Evolutionary conservation across 2,113 vertebrate species (phyloP).

Genomic region (Tachuris rubrigastra): DNA sequence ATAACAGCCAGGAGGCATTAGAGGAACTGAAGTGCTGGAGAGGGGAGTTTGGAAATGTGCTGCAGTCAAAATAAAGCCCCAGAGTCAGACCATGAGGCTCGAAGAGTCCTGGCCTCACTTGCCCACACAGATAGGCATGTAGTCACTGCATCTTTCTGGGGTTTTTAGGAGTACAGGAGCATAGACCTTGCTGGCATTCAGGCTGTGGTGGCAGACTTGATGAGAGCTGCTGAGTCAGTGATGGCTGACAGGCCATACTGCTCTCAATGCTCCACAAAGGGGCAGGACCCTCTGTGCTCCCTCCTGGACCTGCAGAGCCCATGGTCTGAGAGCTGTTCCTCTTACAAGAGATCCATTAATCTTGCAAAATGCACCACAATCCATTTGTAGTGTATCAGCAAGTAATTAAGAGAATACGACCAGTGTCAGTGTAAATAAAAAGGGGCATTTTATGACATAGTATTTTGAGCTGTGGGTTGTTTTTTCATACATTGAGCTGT

Average conservation of each 20-base stretch:
- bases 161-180: not conserved
- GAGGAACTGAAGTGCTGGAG: not conserved
- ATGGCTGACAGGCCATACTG: not conserved
- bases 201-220: not conserved
- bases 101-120: not conserved
- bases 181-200: not conserved
- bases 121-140: accelerated
- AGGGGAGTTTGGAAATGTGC: not conserved
- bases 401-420: not conserved
- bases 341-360: not conserved
- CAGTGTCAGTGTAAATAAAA: not conserved
- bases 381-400: not conserved
- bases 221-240: accelerated
- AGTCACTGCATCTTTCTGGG: not conserved
- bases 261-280: not conserved
- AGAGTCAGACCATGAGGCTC: not conserved
- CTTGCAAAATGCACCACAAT: not conserved
- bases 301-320: not conserved
- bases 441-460: not conserved
- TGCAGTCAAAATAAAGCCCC: not conserved
- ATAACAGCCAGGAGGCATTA: not conserved
- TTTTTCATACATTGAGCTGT: not conserved
- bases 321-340: accelerated
- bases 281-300: not conserved
- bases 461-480: not conserved